Evolutionary conservation across 2,888 invertebrate genomes (phyloP), one percentile per base, ranked within the genome.

Genomic region (Xanthia icteritia): DNA sequence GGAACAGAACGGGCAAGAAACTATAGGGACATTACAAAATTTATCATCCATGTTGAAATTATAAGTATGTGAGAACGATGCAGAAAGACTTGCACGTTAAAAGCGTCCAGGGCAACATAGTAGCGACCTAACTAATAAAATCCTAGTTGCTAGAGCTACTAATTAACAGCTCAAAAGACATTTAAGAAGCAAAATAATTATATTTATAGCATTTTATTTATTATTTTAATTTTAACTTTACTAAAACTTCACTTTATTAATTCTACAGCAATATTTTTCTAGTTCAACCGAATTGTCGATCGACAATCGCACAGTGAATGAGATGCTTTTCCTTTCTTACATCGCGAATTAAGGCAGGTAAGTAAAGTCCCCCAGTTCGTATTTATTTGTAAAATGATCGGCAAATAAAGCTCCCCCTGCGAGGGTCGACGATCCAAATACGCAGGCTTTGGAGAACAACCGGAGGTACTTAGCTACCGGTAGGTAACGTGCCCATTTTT

Each of bases 361-460:
- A 69, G 92, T 92, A 92, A 69, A 73, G 73, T 79, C 90, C 91
- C 91, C 90, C 85, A 81, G 83, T 89, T 83, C 83, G 86, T 92
- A 94, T 94, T 93, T 95, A 95, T 94, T 95, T 94, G 95, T 94
- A 94, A 95, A 95, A 95, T 94, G 93, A 95, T 95, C 95, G 91
- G 91, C 95, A 95, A 95, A 94, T 92, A 95, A 89, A 75, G 82
- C 88, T 87, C 92, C 84, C 85, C 82, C 72, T 63, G 83, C 76
- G 82, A 83, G 92, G 92, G 90, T 81, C 61, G 89, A 39, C 76
- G 68, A 72, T 73, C 48, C 86, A 87, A 90, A 91, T 89, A 89
- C 89, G 86, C 84, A 76, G 89, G 86, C 88, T 87, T 89, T 88
- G 86, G 72, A 77, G 74, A 77, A 69, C 56, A 72, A 73, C 51